Evolutionary conservation across 2,888 invertebrate species (phyloP), one percentile per base, ranked within the genome.

Genomic region (Synanthedon tipuliformis): DNA sequence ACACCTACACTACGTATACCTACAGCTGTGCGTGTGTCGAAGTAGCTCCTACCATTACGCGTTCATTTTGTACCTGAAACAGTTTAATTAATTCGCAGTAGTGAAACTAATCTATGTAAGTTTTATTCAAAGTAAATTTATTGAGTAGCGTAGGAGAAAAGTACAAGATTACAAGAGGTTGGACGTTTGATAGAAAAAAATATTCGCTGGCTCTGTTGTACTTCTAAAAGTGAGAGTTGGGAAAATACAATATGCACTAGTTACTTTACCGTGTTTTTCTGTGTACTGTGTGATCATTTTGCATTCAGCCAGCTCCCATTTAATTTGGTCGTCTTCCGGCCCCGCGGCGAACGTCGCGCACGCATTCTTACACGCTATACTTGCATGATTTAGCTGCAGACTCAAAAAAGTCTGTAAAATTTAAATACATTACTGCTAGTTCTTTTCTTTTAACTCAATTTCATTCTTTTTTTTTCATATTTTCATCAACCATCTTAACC

Each of bases 291-390:
- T 45, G n/a, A 45, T 66, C 65, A 66, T 73, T 77, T 77, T 60
- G 75, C 76, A 71, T 75, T 74, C 69, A 60, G 61, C 58, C 57
- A 57, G 63, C 68, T 65, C 62, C 72, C 71, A 71, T 68, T 75
- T 75, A 74, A 76, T 75, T 73, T 66, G 73, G 73, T 69, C 69
- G 12, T 63, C 75, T 78, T 80, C 79, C 78, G 78, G 73, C 69
- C 81, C 77, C 56, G 60, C 58, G 79, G 80, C 77, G 61, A n/a
- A 58, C 54, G 58, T 55, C 66, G 64, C 58, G 58, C 58, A 55
- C 63, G 66, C 73, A 75, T 78, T 71, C 77, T 66, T 52, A 63
- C 78, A 78, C 73, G 78, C 75, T 61, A 78, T 15, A 13, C 45
- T 8, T 41, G 51, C 51, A 52, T 48, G 48, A 27, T 48, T 45